These are phyloP conservation scores for Pogoniulus pusillus DNA, from an alignment of 2,797 vertebrate genomes.

Conservation along the genomic window DNA sequence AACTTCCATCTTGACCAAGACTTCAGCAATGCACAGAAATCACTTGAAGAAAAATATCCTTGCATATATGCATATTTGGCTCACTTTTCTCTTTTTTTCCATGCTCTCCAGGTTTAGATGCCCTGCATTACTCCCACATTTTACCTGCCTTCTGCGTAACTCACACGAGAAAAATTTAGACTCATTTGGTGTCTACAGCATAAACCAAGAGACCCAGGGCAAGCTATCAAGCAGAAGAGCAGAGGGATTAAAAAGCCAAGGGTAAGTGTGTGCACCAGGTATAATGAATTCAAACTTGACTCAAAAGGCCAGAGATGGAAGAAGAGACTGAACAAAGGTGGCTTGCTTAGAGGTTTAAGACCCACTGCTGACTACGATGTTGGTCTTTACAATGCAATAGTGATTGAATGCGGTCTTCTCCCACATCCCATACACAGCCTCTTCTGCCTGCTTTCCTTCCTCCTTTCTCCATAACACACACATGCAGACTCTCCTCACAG, in stretches of 20 bases:
- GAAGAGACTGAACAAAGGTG: background rate
- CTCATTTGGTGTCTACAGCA: background rate
- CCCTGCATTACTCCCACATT: background rate
- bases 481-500: background rate
- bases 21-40: background rate
- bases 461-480: background rate
- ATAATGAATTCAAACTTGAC: background rate
- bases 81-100: background rate
- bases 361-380: background rate
- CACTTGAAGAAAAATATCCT: background rate
- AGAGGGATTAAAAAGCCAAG: background rate
- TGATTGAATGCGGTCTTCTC: background rate
- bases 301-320: background rate
- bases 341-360: background rate
- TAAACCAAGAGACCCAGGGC: background rate
- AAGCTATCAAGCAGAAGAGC: background rate
- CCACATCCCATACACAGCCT: background rate
- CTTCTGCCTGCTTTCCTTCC: background rate
- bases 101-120: background rate
- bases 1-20: background rate
- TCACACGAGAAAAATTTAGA: background rate
- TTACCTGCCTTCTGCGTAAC: background rate
- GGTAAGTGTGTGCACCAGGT: background rate
- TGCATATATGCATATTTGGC: background rate
- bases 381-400: background rate